Evolutionary conservation across 2,113 vertebrate species (phyloP), one percentile per base, ranked within the genome.

Genomic region (Lagenorhynchus albirostris): DNA sequence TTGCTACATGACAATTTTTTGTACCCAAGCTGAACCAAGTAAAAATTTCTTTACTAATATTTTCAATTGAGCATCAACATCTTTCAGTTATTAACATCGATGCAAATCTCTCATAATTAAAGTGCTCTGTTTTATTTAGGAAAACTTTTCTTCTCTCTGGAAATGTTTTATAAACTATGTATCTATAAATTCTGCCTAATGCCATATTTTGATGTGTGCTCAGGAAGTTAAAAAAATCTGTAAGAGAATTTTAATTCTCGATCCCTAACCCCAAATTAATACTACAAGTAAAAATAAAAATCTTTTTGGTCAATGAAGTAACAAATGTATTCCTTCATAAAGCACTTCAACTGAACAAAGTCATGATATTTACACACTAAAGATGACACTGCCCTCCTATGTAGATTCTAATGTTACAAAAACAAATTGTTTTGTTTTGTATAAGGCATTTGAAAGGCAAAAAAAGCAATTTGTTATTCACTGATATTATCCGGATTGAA

Each of bases 391-490:
- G 53, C 2, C 33, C 26, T 81, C 20, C 82, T 95, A 91, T 81
- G 84, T 87, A 85, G 44, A 87, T 62, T 96, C 77, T 63, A 95
- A 50, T 65, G 41, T 65, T 91, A 85, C 82, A 68, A 95, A 96
- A 97, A 70, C 25, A 95, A 97, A 85, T 96, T 68, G 11, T 79
- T 83, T 91, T 82, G 50, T 89, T 94, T 87, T 58, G 33, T 68
- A 70, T 80, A 95, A 96, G 65, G 58, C 82, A 90, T 55, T 80
- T 95, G 85, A 95, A 93, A 96, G 33, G 41, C 92, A 96, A 81
- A 97, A 25, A 91, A 96, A 91, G 44, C 9, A 85, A 93, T 95
- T 77, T 31, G 6, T 95, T 91, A 95, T 93, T 96, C 63, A 65
- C 23, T 89, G 95, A 94, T 73, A 93, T 92, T 92, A 96, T 89